Evolutionary conservation across 2,888 invertebrate genomes (phyloP).

Genomic region (Subacronicta megacephala): DNA sequence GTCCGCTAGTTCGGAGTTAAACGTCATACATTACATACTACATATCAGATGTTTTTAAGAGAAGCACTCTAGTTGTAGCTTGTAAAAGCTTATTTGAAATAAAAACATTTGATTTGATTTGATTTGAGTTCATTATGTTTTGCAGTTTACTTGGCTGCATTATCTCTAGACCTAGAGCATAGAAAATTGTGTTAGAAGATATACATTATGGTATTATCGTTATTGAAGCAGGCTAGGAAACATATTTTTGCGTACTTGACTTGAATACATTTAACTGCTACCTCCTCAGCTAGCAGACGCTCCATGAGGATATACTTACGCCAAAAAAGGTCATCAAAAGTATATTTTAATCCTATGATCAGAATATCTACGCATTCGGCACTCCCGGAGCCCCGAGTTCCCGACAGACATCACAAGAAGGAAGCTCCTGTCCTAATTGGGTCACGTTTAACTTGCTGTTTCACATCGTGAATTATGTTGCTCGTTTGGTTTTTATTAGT

Average conservation of each 20-base stretch:
- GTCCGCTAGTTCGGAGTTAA: slow-evolving; percentile 49
- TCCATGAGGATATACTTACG: too few species aligned
- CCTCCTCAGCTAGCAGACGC: too few species aligned
- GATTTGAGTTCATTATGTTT: not conserved
- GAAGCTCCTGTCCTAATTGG: slow-evolving; percentile 67
- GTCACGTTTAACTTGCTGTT: slow-evolving; percentile 63
- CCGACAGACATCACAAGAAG: slow-evolving; percentile 31
- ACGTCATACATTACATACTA: slow-evolving; percentile 35
- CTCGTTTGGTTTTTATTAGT: slow-evolving; percentile 58
- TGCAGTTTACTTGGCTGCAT: not conserved
- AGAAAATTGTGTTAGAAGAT: too few species aligned
- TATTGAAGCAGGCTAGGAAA: too few species aligned
- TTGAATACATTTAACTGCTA: too few species aligned
- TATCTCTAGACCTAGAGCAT: not conserved
- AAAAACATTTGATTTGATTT: too few species aligned
- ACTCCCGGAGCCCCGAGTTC: slow-evolving; percentile 21
- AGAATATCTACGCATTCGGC: slow-evolving; percentile 4
- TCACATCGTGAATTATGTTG: slow-evolving; percentile 61
- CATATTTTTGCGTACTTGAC: too few species aligned
- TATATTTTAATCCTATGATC: not conserved
- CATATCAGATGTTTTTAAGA: slow-evolving; percentile 12
- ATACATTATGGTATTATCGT: too few species aligned
- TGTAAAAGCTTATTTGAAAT: too few species aligned
- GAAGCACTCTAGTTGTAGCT: too few species aligned
- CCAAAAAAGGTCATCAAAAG: too few species aligned